These are phyloP conservation scores for Acropora yongei DNA, from an alignment of 64 coral and sea anemone species.

Conservation along the genomic window DNA sequence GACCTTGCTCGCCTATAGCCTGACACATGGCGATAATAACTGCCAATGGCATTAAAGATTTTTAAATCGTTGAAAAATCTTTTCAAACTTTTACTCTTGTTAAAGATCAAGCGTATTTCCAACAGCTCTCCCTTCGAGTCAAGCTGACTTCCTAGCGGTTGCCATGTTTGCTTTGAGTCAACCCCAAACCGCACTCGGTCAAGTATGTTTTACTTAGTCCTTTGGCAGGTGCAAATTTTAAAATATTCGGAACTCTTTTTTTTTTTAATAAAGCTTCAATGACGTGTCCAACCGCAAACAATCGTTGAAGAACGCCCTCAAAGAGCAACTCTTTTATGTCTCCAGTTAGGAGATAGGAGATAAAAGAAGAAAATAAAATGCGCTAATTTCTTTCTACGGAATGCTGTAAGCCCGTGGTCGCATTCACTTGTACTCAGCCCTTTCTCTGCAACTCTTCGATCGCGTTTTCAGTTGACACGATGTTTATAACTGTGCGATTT, in stretches of 20 bases:
- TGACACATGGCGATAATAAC: constrained; percentile 37
- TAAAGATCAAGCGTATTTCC: constrained; percentile 14
- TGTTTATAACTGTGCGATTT: constrained; percentile 42
- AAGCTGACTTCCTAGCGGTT: neutral
- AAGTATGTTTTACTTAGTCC: neutral
- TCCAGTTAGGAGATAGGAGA: neutral
- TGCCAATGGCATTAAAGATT: constrained; percentile 13
- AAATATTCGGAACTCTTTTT: neutral
- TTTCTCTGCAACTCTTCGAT: neutral
- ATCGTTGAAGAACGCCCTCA: neutral
- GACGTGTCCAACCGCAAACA: constrained; percentile 18
- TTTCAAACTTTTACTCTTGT: constrained; percentile 36
- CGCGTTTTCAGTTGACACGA: neutral
- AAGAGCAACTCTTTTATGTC: too few relatives aligned
- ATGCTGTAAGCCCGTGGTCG: too few relatives aligned
- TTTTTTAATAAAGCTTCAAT: neutral
- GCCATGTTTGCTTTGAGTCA: constrained; percentile 21
- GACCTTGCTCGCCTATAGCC: neutral
- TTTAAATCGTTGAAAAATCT: constrained; percentile 29
- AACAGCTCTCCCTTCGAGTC: neutral
- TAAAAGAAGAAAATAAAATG: neutral
- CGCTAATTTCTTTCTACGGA: too few relatives aligned
- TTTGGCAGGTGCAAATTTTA: neutral
- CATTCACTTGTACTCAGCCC: neutral
- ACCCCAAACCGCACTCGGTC: constrained; percentile 17